A percentile compares a stretch with the other conserved stretches of the same genome.
These are phyloP conservation scores for Poeciliopsis presidionis DNA, from an alignment of 2,797 vertebrate species.

Conservation along the genomic window DNA sequence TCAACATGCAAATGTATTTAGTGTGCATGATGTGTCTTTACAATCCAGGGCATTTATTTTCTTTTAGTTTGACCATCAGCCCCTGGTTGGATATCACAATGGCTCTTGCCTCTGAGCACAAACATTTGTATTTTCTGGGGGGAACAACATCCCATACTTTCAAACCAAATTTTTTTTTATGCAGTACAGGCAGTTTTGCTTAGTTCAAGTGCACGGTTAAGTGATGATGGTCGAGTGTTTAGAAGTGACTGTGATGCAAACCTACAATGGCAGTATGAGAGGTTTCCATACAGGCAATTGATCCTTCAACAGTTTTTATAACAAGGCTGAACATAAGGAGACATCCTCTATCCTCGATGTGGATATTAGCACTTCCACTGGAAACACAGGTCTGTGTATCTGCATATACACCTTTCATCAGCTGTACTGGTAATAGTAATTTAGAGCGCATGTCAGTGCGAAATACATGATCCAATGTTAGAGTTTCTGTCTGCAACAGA, in stretches of 20 bases:
- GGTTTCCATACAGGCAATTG: constrained; percentile 15
- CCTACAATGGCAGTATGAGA: constrained; percentile 20
- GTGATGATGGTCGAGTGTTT: constrained; percentile 22
- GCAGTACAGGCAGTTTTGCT: constrained; percentile 23
- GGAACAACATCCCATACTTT: background rate
- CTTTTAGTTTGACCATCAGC: background rate
- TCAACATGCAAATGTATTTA: background rate
- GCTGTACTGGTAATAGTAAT: background rate
- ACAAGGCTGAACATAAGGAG: background rate
- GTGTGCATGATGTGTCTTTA: background rate
- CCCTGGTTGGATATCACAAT: background rate
- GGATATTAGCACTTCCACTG: background rate
- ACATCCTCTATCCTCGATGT: constrained; percentile 1
- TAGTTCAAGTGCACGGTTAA: constrained; percentile 41
- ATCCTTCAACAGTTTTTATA: constrained; percentile 9
- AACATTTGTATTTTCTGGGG: background rate
- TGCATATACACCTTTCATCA: background rate
- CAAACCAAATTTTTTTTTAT: constrained; percentile 6
- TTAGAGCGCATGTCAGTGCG: background rate
- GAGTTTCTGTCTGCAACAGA: background rate
- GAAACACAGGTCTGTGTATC: background rate
- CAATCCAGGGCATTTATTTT: background rate
- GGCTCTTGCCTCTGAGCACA: background rate
- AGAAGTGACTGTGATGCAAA: constrained; percentile 20
- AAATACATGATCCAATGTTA: background rate